Evolutionary conservation across 2,888 invertebrate genomes (phyloP), one percentile per base, ranked within the genome.

Genomic region (Spilarctia lutea): DNA sequence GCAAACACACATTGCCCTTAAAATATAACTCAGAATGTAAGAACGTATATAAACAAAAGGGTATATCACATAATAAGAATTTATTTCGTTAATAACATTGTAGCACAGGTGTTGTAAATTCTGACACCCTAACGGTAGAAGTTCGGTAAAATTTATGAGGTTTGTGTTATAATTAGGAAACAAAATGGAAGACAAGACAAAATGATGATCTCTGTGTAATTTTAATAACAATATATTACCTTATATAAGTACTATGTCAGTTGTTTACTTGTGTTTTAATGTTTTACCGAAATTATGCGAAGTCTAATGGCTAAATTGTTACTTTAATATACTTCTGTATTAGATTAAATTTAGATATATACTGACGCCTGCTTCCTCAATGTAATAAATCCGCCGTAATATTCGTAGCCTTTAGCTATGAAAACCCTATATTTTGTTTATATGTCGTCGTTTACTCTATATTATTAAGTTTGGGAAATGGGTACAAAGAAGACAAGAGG

Each of bases 41-140:
- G 77, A 78, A 42, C 35, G 39, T 63, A 35, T 65, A 81, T 81
- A 84, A 82, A 83, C 79, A 78, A 79, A 84, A 77, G 77, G 76
- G 77, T 75, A 82, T 79, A 75, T 66, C 73, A 76, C 73, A 77
- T 85, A 84, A 87, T 86, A 81, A 85, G 79, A 87, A 88, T 88
- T 87, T 88, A 86, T 87, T 80, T 79, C 68, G 75, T 80, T 83
- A 83, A 85, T 88, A 85, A 85, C 76, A 69, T 73, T 77, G 81
- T 76, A 63, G 76, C 71, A 70, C 81, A 68, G 76, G 75, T 77
- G 79, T 79, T 81, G 83, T 84, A 86, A 82, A 87, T 86, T 84
- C 76, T 76, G 76, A 82, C 86, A 80, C 74, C 69, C 74, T 48
- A 70, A 66, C 78, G 76, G 68, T 67, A 68, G 79, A 81, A 86